Evolutionary conservation across 2,113 vertebrate genomes (phyloP).

Genomic region (Rhinoptilus africanus): DNA sequence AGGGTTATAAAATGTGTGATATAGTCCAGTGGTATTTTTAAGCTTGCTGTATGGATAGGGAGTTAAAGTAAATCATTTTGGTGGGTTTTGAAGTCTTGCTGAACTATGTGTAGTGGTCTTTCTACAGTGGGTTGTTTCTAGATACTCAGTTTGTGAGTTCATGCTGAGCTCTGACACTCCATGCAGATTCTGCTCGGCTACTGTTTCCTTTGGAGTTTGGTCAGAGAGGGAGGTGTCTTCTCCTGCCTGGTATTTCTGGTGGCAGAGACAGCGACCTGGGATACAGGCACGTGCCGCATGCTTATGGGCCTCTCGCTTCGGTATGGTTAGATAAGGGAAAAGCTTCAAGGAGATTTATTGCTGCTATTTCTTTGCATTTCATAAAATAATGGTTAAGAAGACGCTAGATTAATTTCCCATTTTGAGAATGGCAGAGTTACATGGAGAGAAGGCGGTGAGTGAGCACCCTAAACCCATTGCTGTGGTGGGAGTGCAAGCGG

Average conservation of each 20-base stretch:
- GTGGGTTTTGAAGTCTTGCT: not conserved
- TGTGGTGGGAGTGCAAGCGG: fast-evolving
- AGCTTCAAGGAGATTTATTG: not conserved
- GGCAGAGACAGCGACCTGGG: not conserved
- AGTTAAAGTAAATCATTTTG: not conserved
- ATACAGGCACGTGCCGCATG: fast-evolving
- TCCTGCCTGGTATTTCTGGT: not conserved
- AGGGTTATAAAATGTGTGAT: not conserved
- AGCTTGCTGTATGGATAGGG: not conserved
- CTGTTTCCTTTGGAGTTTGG: not conserved
- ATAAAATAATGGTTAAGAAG: not conserved
- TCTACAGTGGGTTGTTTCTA: not conserved
- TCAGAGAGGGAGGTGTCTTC: not conserved
- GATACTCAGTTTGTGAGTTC: not conserved
- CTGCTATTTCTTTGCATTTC: not conserved
- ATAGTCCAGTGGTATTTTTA: not conserved
- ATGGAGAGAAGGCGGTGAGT: not conserved
- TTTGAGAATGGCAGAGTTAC: not conserved
- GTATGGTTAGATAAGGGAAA: not conserved
- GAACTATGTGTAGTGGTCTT: not conserved
- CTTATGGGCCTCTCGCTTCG: fast-evolving
- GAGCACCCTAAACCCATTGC: not conserved
- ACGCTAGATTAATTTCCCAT: not conserved
- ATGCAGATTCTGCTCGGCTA: not conserved
- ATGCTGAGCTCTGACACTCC: not conserved